These are phyloP conservation scores for Symphodus melops DNA, from an alignment of 2,113 vertebrate genomes.

Conservation along the genomic window DNA sequence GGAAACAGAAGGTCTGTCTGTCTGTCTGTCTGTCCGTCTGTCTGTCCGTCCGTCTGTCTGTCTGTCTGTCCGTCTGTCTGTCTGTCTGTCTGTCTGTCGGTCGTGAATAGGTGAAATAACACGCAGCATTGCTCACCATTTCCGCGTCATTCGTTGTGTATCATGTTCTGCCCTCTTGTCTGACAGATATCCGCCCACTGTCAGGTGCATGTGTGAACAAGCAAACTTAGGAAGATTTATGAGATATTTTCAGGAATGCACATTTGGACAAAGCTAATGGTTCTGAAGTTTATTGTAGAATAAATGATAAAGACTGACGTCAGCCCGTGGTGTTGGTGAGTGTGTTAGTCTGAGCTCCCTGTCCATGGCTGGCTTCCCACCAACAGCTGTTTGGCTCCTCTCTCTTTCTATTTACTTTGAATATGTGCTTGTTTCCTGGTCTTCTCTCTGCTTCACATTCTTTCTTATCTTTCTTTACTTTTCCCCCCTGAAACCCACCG, in stretches of 20 bases:
- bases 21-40: too few species aligned
- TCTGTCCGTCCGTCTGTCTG: background rate
- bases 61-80: background rate
- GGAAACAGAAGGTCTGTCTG: background rate
- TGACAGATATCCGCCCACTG: too few species aligned
- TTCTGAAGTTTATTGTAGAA: too few species aligned
- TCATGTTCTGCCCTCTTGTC: too few species aligned
- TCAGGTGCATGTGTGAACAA: too few species aligned
- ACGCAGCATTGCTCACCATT: too few species aligned
- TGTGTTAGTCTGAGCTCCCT: background rate
- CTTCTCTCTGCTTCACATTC: constrained; percentile 3
- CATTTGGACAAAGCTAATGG: too few species aligned
- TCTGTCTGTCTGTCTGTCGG: background rate
- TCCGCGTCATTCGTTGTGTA: too few species aligned
- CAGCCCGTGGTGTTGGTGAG: background rate
- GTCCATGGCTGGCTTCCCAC: background rate
- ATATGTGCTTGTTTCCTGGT: background rate
- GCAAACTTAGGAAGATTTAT: too few species aligned
- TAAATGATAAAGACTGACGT: too few species aligned
- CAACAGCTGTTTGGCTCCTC: background rate
- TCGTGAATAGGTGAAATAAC: too few species aligned
- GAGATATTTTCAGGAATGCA: too few species aligned
- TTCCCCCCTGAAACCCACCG: background rate
- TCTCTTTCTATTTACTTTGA: background rate
- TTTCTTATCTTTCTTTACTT: constrained; percentile 1